Conservation (phyloP, 2,888 invertebrate genomes). For the Drosophila macrospina region DNA sequence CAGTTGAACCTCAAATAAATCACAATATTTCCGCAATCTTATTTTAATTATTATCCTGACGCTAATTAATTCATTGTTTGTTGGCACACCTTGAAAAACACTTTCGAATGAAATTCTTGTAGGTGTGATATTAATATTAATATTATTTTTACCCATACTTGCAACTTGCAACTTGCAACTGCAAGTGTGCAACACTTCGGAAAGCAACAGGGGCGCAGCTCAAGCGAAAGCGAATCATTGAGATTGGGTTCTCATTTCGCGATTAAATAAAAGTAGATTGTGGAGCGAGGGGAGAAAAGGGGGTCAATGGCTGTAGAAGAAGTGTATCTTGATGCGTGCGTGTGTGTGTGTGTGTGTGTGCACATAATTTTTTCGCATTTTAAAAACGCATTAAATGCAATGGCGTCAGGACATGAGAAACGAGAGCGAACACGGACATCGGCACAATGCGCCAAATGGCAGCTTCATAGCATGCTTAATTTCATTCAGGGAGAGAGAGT, state of each 20-base stretch:
- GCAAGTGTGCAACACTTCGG: neutral
- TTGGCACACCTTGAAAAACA: too few relatives aligned
- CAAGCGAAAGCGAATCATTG: conserved; percentile 6
- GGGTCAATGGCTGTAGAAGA: neutral
- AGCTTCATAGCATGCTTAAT: conserved; percentile 45
- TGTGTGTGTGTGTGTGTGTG: conserved; percentile 16
- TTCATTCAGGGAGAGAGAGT: conserved; percentile 29
- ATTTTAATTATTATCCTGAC: too few relatives aligned
- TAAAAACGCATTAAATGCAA: conserved; percentile 70
- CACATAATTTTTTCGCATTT: conserved; percentile 53
- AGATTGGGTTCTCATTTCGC: conserved; percentile 6
- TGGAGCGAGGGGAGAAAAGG: neutral
- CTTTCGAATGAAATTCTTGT: neutral
- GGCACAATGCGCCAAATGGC: conserved; percentile 29
- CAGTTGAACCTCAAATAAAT: too few relatives aligned
- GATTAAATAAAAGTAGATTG: neutral
- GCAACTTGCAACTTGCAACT: too few relatives aligned
- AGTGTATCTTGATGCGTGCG: conserved; percentile 7
- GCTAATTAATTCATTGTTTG: too few relatives aligned
- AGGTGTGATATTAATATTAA: neutral
- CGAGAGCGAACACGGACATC: conserved; percentile 2
- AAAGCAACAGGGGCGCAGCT: neutral
- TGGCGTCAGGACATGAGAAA: conserved; percentile 33
- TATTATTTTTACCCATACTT: neutral
- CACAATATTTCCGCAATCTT: too few relatives aligned